phyloP scores from a whole-genome alignment of 2,888 invertebrate genomes.

The Ectropis crepuscularia region DNA sequence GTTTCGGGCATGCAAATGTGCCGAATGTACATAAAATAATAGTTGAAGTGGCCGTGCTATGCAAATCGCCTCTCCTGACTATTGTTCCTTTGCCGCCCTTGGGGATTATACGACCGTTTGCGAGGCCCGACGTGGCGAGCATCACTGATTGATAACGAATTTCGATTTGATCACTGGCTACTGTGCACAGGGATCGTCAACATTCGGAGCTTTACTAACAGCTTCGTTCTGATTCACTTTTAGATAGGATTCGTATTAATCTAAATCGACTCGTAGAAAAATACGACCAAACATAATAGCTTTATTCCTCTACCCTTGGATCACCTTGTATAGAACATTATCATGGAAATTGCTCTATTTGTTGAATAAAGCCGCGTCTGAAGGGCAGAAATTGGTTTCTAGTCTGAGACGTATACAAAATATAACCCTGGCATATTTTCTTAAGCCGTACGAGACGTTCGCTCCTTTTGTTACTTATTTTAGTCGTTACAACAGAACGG shows the following conservation, averaged over 20 bases:
- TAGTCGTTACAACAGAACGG: constrained; percentile 14
- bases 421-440: constrained; percentile 30
- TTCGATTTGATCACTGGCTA: constrained; percentile 65
- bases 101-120: constrained; percentile 68
- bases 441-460: constrained; percentile 13
- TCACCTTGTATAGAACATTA: constrained; percentile 48
- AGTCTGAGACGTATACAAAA: constrained; percentile 32
- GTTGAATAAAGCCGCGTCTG: constrained; percentile 45
- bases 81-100: constrained; percentile 75
- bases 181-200: constrained; percentile 56
- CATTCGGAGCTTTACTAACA: constrained; percentile 45
- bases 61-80: constrained; percentile 76
- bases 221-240: constrained; percentile 5
- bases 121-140: constrained; percentile 64
- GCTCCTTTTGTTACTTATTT: constrained; percentile 24
- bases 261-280: constrained; percentile 19
- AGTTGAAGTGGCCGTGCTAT: constrained; percentile 62
- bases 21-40: constrained; percentile 64
- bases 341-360: constrained; percentile 54
- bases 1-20: constrained; percentile 79
- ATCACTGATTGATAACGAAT: constrained; percentile 70
- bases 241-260: constrained; percentile 16
- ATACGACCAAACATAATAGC: too few species aligned
- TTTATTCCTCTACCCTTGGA: constrained; percentile 44
- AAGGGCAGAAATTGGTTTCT: constrained; percentile 37